Base-by-base conservation (phyloP, 2,888 invertebrate species). In the Eledona agricola region DNA sequence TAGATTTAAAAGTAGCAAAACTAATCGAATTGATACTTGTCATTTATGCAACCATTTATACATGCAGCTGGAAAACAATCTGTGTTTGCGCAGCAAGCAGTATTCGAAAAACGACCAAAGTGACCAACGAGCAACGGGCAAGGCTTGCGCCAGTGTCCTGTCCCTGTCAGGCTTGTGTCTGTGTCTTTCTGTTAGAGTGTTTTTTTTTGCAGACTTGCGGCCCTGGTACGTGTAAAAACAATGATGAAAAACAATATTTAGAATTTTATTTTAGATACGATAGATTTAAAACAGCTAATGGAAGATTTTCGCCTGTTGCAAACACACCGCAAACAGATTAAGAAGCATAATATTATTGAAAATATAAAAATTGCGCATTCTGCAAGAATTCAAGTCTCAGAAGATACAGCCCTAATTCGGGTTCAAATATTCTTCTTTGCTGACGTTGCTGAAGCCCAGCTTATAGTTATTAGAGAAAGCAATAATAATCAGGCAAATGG, bases 121-220 rank as follows among this genome's bases (percentile, higher is more conserved):
- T 34, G 29, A 13, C n/a, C 19, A 15, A 19, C 32, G 7, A 3
- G 32, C 7, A 13, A 19, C 34, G 34, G 13, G 6, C 31, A 16
- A 16, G 6, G n/a, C 15, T 31, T 31, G n/a, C 15, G 3, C 16
- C 7, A 2, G 15, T n/a, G n/a, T n/a, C n/a, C n/a, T n/a, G n/a
- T n/a, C n/a, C n/a, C n/a, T 1, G 29, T 29, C 15, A 4, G 2
- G n/a, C 16, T 19, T 34, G 20, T 11, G 34, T 3, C 20, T 34
- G 34, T 34, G 7, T 5, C 10, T 11, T 17, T 23, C 7, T 22
- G 3, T 29, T 29, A n/a, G 13, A 4, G 34, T 32, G 34, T 16
- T 38, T 38, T 38, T 38, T n/a, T n/a, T n/a, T n/a, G n/a, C n/a
- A n/a, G n/a, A n/a, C n/a, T 26, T 38, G 38, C 38, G 25, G 38